Percentiles rank a stretch among this genome's conserved stretches.
phyloP scores from a whole-genome alignment of 1,140 invertebrate genomes.

The Diorhabda sublineata region DNA sequence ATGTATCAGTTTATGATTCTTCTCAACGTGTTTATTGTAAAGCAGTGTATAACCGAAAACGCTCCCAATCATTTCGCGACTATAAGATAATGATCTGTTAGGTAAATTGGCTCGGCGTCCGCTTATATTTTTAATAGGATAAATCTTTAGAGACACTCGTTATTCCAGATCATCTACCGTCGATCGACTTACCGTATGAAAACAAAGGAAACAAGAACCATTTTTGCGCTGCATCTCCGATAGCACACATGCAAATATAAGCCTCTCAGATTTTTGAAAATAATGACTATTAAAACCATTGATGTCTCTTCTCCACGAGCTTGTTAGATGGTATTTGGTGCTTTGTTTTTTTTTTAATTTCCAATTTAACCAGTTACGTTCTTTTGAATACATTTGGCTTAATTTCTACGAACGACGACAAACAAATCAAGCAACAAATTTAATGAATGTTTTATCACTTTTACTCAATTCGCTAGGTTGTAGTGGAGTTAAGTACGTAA shows the following conservation, averaged over 20 bases:
- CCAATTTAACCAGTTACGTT: slow-evolving; percentile 5
- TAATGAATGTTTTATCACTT: too few species aligned
- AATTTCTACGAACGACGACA: slow-evolving; percentile 3
- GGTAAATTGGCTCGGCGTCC: slow-evolving; percentile 36
- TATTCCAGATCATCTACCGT: slow-evolving; percentile 23
- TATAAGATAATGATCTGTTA: slow-evolving; percentile 36
- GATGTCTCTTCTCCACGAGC: slow-evolving; percentile 29
- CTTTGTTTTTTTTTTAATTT: slow-evolving; percentile 9
- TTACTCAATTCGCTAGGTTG: too few species aligned
- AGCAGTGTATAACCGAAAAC: slow-evolving; percentile 3
- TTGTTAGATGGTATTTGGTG: slow-evolving; percentile 29
- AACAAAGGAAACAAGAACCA: slow-evolving; percentile 13
- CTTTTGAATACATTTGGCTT: slow-evolving; percentile 5
- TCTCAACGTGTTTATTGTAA: background rate
- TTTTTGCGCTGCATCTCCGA: slow-evolving; percentile 18
- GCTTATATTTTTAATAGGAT: slow-evolving; percentile 35
- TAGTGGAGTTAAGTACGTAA: too few species aligned
- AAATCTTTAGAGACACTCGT: slow-evolving; percentile 34
- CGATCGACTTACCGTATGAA: slow-evolving; percentile 2
- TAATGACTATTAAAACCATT: slow-evolving; percentile 40
- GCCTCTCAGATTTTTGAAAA: slow-evolving; percentile 29
- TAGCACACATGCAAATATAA: slow-evolving; percentile 37
- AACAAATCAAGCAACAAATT: too few species aligned
- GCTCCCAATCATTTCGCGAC: slow-evolving; percentile 23
- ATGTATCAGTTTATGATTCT: too few species aligned